Conservation (phyloP, 2,888 invertebrate species). For the Papilio demoleus region DNA sequence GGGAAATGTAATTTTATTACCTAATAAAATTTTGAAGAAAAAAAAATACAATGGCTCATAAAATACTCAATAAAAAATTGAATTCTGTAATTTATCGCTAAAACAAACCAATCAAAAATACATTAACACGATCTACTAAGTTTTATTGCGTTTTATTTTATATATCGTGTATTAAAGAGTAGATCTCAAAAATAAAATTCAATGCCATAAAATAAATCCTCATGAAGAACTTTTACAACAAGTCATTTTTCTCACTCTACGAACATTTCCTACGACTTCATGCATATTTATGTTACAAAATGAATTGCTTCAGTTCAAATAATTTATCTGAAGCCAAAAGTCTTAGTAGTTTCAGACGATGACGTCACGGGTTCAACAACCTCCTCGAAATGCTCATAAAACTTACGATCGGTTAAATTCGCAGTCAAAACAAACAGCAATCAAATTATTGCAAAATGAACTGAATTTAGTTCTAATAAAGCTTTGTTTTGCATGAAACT, state of each 20-base stretch:
- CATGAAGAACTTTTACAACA: slow-evolving; percentile 50
- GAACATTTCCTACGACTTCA: slow-evolving; percentile 21
- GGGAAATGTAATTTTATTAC: slow-evolving; percentile 49
- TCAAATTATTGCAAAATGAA: slow-evolving; percentile 40
- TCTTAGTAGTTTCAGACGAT: slow-evolving; percentile 54
- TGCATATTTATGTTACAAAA: slow-evolving; percentile 24
- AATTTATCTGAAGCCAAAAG: slow-evolving; percentile 34
- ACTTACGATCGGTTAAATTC: slow-evolving; percentile 68
- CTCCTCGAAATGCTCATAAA: slow-evolving; percentile 60
- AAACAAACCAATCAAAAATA: no score
- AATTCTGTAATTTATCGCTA: no score
- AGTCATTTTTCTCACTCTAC: not conserved
- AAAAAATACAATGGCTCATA: not conserved
- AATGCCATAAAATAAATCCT: slow-evolving; percentile 44
- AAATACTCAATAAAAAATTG: not conserved
- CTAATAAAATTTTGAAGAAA: not conserved
- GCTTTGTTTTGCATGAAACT: slow-evolving; percentile 40
- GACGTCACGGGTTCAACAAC: slow-evolving; percentile 73
- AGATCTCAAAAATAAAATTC: not conserved
- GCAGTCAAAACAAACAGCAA: slow-evolving; percentile 72
- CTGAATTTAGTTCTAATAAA: slow-evolving; percentile 39
- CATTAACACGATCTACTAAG: not conserved
- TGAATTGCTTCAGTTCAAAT: slow-evolving; percentile 29
- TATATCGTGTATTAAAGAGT: not conserved
- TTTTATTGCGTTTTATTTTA: not conserved